A percentile compares a stretch with the other conserved stretches of the same genome.
Conservation (phyloP, 2,113 vertebrate genomes). For the Recurvirostra avosetta region DNA sequence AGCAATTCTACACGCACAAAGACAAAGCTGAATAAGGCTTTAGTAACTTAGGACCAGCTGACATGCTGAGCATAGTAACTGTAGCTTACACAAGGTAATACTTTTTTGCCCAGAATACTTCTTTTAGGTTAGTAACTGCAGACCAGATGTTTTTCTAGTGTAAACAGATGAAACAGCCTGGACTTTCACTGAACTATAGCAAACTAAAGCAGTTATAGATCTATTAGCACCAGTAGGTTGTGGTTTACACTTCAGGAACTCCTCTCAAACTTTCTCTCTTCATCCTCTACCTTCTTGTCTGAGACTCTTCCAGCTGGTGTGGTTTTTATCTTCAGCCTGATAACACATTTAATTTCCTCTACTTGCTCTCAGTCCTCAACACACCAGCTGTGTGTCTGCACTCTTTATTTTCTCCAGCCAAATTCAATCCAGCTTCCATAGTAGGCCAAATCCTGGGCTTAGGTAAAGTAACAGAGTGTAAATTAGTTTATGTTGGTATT, state of each 20-base stretch:
- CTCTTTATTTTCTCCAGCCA: neutral
- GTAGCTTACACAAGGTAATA: neutral
- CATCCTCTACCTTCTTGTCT: neutral
- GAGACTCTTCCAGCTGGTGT: neutral
- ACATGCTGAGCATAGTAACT: neutral
- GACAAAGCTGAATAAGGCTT: neutral
- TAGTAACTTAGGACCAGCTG: neutral
- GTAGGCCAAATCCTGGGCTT: neutral
- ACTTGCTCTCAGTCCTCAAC: neutral
- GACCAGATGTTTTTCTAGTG: neutral
- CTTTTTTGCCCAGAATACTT: neutral
- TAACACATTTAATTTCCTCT: neutral
- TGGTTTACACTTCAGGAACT: neutral
- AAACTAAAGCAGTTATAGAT: neutral
- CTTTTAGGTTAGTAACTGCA: neutral
- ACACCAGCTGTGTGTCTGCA: neutral
- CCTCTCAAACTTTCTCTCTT: neutral
- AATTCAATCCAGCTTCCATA: neutral
- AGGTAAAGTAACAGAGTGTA: neutral
- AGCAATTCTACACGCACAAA: neutral
- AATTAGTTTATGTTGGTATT: neutral
- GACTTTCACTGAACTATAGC: neutral
- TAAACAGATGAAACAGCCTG: neutral
- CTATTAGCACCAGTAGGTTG: neutral
- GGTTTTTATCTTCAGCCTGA: neutral